Percentiles rank a stretch among this genome's conserved stretches.
phyloP scores from a whole-genome alignment of 2,113 vertebrate genomes.

The Philantomba maxwellii region DNA sequence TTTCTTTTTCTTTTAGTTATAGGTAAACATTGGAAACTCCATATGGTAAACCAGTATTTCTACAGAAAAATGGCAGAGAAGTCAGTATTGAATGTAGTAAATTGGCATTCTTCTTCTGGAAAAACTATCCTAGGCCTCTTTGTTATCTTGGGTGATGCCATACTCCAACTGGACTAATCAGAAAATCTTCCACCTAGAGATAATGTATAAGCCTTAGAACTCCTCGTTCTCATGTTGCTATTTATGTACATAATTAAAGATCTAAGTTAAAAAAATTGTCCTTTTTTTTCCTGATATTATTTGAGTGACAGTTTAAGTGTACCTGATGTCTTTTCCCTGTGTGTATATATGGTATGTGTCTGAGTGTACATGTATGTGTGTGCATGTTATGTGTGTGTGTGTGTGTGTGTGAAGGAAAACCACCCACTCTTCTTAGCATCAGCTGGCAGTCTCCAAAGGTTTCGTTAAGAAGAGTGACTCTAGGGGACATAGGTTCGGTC shows the following conservation, averaged over 20 bases:
- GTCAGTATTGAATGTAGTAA: constrained; percentile 71
- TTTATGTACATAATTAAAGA: constrained; percentile 81
- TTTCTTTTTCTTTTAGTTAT: constrained; percentile 61
- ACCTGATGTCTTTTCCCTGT: not conserved
- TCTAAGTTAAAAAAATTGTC: constrained; percentile 51
- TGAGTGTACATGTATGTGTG: not conserved
- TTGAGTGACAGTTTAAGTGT: not conserved
- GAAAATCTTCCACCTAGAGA: constrained; percentile 59
- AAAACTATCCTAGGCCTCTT: constrained; percentile 43
- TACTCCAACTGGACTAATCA: constrained; percentile 43
- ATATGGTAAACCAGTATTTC: constrained; percentile 63
- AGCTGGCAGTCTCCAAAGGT: not conserved
- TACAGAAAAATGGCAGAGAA: constrained; percentile 50
- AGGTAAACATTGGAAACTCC: constrained; percentile 71
- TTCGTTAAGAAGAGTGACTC: not conserved
- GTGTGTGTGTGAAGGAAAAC: not conserved
- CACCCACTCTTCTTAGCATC: not conserved
- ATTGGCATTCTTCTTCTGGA: constrained; percentile 72
- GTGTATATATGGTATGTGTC: not conserved
- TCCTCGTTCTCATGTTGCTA: constrained; percentile 68
- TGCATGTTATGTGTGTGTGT: not conserved
- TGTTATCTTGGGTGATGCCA: constrained; percentile 43
- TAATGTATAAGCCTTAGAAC: constrained; percentile 70
- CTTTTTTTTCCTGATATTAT: not conserved
- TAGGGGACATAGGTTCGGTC: not conserved